Evolutionary conservation across 2,113 vertebrate genomes (phyloP).

Genomic region (Megaceryle torquata): DNA sequence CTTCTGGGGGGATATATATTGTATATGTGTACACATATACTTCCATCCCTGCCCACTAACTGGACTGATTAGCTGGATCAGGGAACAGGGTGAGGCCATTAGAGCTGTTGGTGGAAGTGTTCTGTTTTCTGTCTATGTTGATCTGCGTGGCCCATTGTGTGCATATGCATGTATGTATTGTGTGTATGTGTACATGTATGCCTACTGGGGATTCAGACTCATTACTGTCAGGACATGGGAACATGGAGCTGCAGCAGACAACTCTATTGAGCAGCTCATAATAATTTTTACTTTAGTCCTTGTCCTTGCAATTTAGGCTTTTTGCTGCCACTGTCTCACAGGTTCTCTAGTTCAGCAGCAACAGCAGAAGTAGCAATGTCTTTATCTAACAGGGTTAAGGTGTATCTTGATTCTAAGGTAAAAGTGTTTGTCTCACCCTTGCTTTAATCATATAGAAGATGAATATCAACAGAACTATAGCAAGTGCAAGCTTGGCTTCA

Average conservation of each 20-base stretch:
- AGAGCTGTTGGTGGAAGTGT: background rate
- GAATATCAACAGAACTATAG: background rate
- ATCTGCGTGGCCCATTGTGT: background rate
- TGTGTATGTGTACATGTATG: rapidly evolving
- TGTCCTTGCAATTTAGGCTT: background rate
- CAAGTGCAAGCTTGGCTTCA: background rate
- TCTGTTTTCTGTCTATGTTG: background rate
- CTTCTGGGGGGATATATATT: background rate
- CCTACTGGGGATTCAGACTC: background rate
- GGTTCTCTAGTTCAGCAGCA: background rate
- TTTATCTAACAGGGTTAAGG: background rate
- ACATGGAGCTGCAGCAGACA: background rate
- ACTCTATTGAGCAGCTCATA: background rate
- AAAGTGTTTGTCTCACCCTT: background rate
- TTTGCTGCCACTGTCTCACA: background rate
- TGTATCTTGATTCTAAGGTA: background rate
- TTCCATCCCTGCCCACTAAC: rapidly evolving
- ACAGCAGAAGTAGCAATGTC: background rate
- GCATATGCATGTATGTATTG: too few species aligned
- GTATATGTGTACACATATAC: background rate
- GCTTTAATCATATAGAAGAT: background rate
- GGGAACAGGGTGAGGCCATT: background rate
- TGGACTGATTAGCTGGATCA: background rate
- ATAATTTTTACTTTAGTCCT: background rate
- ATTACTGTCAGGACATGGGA: background rate